Conservation (phyloP, 2,797 vertebrate species). For the Diceros bicornis region DNA sequence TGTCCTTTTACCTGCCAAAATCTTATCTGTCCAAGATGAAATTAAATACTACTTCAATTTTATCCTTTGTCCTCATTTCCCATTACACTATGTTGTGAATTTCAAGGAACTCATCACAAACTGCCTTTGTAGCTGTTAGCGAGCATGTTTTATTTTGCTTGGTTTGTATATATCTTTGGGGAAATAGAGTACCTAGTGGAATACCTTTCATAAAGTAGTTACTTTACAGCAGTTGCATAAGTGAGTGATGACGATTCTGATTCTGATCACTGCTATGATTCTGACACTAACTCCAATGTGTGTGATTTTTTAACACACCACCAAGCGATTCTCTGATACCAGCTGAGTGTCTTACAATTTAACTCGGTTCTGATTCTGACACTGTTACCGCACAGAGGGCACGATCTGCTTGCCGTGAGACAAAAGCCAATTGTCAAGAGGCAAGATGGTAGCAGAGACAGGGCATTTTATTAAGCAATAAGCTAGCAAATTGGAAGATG, state of each 20-base stretch:
- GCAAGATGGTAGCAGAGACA: too few relatives aligned
- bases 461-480: too few relatives aligned
- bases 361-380: background rate
- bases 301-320: background rate
- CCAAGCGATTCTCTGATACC: background rate
- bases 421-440: too few relatives aligned
- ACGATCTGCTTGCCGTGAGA: too few relatives aligned
- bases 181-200: background rate
- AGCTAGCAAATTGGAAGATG: too few relatives aligned
- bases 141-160: conserved; percentile 31
- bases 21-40: background rate
- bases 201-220: background rate
- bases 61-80: conserved; percentile 22
- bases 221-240: background rate
- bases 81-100: background rate
- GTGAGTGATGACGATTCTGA: background rate
- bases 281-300: background rate
- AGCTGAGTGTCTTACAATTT: background rate
- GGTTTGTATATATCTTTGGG: background rate
- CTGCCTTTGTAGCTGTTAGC: background rate
- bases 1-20: background rate
- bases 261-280: background rate
- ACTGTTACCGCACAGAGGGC: too few relatives aligned
- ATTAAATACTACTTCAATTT: background rate
- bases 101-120: conserved; percentile 33